A percentile compares a stretch with the other conserved stretches of the same genome.
phyloP scores from a whole-genome alignment of 1,140 invertebrate species.

The Drosophila erecta region DNA sequence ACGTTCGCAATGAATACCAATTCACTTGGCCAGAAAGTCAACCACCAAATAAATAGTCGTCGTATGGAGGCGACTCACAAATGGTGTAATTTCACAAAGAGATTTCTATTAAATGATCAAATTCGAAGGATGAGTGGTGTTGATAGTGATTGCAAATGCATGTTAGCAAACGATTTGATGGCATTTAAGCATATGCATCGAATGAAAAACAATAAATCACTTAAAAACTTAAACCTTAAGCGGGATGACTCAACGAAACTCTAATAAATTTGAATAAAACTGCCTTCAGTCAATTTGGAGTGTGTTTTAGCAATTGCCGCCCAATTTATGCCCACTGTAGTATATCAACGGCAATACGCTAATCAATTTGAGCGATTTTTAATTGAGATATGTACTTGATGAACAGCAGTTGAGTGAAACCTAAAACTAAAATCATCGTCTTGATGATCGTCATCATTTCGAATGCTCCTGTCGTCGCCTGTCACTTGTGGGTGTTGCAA shows the following conservation, averaged over 20 bases:
- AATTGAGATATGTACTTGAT: constrained; percentile 26
- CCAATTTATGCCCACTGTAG: constrained; percentile 19
- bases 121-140: background rate
- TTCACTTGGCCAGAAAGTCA: constrained; percentile 31
- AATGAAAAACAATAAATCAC: background rate
- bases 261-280: constrained; percentile 9
- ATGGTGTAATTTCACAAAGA: constrained; percentile 34
- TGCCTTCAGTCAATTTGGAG: constrained; percentile 22
- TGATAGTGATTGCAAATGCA: background rate
- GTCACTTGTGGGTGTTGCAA: constrained; percentile 39
- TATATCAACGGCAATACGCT: constrained; percentile 47
- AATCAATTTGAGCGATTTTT: constrained; percentile 50
- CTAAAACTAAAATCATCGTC: constrained; percentile 31
- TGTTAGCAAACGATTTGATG: too few relatives aligned
- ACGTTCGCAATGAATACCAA: constrained; percentile 47
- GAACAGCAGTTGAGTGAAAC: constrained; percentile 33
- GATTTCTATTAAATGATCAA: background rate
- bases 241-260: constrained; percentile 6
- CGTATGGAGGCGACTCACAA: constrained; percentile 17
- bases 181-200: too few relatives aligned
- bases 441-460: background rate
- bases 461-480: constrained; percentile 19
- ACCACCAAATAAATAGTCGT: constrained; percentile 52
- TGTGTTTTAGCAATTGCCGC: constrained; percentile 26
- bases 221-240: background rate